These are phyloP conservation scores for Tholera decimalis DNA, from an alignment of 2,888 invertebrate genomes.

Conservation along the genomic window DNA sequence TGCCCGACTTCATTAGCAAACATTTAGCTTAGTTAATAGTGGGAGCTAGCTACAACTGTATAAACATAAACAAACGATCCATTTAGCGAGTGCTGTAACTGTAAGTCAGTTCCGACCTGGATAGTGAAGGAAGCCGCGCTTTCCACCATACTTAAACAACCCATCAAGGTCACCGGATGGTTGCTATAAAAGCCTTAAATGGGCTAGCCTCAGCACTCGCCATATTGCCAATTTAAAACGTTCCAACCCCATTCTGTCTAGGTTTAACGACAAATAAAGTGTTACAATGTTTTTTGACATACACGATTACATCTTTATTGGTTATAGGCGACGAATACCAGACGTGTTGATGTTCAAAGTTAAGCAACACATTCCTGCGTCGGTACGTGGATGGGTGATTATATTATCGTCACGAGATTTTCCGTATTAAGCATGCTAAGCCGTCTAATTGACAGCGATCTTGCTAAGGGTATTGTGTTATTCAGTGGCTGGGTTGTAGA, in stretches of 20 bases:
- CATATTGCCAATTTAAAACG: constrained; percentile 79
- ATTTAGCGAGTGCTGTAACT: constrained; percentile 43
- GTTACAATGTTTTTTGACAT: constrained; percentile 66
- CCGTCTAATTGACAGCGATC: no score
- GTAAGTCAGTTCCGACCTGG: constrained; percentile 36
- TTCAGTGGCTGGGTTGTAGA: no score
- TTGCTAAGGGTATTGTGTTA: no score
- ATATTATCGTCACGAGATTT: no score
- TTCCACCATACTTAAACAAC: constrained; percentile 43
- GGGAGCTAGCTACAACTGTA: constrained; percentile 23
- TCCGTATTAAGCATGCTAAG: no score
- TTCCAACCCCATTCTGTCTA: constrained; percentile 67
- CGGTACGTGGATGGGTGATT: no score
- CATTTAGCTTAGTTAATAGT: constrained; percentile 38
- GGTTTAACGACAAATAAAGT: constrained; percentile 72
- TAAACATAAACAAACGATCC: constrained; percentile 55
- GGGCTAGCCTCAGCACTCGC: constrained; percentile 68
- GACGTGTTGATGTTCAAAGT: no score
- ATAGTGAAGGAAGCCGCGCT: constrained; percentile 45
- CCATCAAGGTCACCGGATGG: constrained; percentile 64
- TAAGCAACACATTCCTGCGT: no score
- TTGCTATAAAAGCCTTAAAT: constrained; percentile 67
- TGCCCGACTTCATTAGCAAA: constrained; percentile 45
- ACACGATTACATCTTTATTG: constrained; percentile 46
- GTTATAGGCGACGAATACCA: constrained; percentile 22